Evolutionary conservation across 2,113 vertebrate species (phyloP).

Genomic region (Tragelaphus imberbis): DNA sequence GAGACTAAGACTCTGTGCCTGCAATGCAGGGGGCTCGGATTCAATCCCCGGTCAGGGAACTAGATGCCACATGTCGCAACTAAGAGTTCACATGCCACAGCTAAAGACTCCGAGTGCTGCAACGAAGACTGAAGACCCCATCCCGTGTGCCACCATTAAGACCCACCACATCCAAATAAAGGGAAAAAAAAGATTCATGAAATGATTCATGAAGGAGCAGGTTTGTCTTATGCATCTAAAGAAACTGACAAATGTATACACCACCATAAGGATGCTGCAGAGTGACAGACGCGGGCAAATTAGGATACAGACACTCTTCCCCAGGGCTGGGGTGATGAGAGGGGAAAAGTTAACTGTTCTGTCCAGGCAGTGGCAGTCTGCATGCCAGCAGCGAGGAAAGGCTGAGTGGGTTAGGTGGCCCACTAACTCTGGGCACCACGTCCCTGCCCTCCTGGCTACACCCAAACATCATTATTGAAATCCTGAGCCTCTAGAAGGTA

Average conservation of each 20-base stretch:
- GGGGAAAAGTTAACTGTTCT: neutral
- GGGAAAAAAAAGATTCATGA: neutral
- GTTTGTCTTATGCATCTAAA: neutral
- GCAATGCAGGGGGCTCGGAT: neutral
- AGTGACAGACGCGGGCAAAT: constrained; percentile 16
- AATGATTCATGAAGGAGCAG: neutral
- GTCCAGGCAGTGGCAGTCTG: neutral
- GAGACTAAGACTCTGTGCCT: neutral
- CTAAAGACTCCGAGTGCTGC: neutral
- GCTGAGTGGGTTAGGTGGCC: too few species aligned
- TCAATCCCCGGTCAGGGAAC: neutral
- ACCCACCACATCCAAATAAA: neutral
- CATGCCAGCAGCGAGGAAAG: neutral
- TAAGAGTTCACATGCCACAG: neutral
- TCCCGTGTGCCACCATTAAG: neutral
- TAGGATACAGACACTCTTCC: neutral
- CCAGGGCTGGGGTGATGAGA: neutral
- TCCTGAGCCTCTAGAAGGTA: neutral
- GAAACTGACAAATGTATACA: neutral
- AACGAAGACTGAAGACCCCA: neutral
- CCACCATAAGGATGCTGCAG: neutral
- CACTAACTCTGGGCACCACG: neutral
- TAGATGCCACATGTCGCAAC: neutral
- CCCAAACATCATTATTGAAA: neutral
- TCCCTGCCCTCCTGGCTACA: neutral